A percentile compares a stretch with the other conserved stretches of the same genome.
phyloP scores from a whole-genome alignment of 35 echinoderm and acorn worm genomes.

The Hemicentrotus pulcherrimus region DNA sequence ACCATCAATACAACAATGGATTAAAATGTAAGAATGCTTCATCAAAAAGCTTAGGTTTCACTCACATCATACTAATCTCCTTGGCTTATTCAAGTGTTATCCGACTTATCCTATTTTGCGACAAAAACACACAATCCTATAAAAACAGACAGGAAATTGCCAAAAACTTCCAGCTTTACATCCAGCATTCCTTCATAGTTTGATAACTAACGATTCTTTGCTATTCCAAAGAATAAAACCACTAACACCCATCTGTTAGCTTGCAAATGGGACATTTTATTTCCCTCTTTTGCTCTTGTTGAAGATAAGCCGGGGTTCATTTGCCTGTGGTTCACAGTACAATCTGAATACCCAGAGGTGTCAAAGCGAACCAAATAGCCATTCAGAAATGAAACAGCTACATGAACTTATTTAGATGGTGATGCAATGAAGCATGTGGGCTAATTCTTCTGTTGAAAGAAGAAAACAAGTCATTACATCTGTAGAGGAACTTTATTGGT shows the following conservation, averaged over 20 bases:
- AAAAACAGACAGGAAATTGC: neutral
- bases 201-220: neutral
- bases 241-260: neutral
- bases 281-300: neutral
- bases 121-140: neutral
- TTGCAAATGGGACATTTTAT: neutral
- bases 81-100: neutral
- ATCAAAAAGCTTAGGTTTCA: neutral
- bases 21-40: neutral
- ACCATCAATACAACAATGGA: neutral
- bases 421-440: neutral
- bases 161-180: neutral
- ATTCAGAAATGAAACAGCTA: neutral
- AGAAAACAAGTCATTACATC: constrained; percentile 4
- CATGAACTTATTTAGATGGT: neutral
- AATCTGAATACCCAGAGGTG: neutral
- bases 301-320: neutral
- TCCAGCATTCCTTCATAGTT: neutral
- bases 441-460: neutral
- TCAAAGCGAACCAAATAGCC: neutral
- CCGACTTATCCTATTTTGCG: neutral
- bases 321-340: neutral
- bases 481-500: neutral
- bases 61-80: neutral
- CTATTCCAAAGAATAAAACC: constrained; percentile 1